Conservation (phyloP, 30 jellyfish, hydroid and myxozoan genomes). For the Hydractinia symbiolongicarpus region DNA sequence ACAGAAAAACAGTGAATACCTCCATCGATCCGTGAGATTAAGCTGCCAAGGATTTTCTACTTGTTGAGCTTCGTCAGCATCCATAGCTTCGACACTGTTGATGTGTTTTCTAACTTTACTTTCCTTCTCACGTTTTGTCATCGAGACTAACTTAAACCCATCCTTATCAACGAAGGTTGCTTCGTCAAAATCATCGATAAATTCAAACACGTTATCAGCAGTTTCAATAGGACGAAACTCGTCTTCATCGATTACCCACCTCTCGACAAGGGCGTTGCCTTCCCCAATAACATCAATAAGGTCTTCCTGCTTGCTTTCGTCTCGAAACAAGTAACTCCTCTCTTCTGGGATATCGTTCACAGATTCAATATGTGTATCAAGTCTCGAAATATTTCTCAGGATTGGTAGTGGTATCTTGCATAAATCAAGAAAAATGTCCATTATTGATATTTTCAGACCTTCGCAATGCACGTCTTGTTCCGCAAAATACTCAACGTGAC, state of each 20-base stretch:
- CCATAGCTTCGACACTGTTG: constrained; percentile 39
- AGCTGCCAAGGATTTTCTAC: constrained; percentile 46
- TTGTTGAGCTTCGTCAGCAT: constrained; percentile 35
- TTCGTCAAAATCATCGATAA: background rate
- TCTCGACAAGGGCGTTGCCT: constrained; percentile 54
- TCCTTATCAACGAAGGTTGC: constrained; percentile 20
- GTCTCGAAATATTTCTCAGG: constrained; percentile 10
- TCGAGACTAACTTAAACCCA: constrained; percentile 47
- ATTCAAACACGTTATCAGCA: background rate
- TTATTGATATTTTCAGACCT: constrained; percentile 1
- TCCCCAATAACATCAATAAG: constrained; percentile 49
- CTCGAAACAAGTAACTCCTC: background rate
- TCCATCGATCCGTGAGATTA: constrained; percentile 50
- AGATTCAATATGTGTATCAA: background rate
- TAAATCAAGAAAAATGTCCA: constrained; percentile 24
- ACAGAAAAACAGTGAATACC: background rate
- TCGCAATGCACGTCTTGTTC: constrained; percentile 24
- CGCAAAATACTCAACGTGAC: background rate
- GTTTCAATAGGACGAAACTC: constrained; percentile 15
- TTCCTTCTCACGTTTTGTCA: constrained; percentile 33
- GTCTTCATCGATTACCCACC: constrained; percentile 57
- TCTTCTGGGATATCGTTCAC: background rate
- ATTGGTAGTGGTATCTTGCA: constrained; percentile 27
- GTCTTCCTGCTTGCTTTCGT: background rate
- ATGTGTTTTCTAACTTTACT: constrained; percentile 22